These are phyloP conservation scores for Bembecia ichneumoniformis DNA, from an alignment of 2,888 invertebrate genomes.

Conservation along the genomic window DNA sequence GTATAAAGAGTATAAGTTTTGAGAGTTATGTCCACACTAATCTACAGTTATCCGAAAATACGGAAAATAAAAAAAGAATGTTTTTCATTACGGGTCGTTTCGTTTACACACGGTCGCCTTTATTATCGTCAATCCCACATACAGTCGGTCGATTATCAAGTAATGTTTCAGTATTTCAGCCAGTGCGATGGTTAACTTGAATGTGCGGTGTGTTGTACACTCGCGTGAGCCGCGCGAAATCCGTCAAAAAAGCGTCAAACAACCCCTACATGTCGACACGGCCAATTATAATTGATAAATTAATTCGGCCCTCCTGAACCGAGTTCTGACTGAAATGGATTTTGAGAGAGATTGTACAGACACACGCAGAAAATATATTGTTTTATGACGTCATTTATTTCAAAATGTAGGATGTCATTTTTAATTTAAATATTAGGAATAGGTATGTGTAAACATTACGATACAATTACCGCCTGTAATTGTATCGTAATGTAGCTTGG, in stretches of 20 bases:
- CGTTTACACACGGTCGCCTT: slow-evolving; percentile 37
- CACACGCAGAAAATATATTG: neutral
- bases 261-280: slow-evolving; percentile 14
- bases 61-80: slow-evolving; percentile 26
- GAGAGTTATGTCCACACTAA: neutral
- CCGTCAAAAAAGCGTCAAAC: slow-evolving; percentile 11
- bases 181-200: neutral
- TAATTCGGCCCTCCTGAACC: slow-evolving; percentile 10
- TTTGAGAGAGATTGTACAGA: neutral
- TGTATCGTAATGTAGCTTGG: too few species aligned
- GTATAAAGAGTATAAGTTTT: neutral
- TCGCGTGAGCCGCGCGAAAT: slow-evolving; percentile 15
- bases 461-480: too few species aligned
- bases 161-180: neutral
- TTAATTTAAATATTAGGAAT: too few species aligned
- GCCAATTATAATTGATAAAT: slow-evolving; percentile 28
- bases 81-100: slow-evolving; percentile 46
- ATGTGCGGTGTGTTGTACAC: slow-evolving; percentile 1
- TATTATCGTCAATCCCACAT: slow-evolving; percentile 34
- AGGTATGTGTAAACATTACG: too few species aligned
- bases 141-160: neutral
- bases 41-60: slow-evolving; percentile 2
- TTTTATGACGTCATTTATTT: too few species aligned
- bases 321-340: slow-evolving; percentile 1
- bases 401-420: too few species aligned